phyloP scores from a whole-genome alignment of 2,888 invertebrate genomes.

The Tetrapedia diversipes region DNA sequence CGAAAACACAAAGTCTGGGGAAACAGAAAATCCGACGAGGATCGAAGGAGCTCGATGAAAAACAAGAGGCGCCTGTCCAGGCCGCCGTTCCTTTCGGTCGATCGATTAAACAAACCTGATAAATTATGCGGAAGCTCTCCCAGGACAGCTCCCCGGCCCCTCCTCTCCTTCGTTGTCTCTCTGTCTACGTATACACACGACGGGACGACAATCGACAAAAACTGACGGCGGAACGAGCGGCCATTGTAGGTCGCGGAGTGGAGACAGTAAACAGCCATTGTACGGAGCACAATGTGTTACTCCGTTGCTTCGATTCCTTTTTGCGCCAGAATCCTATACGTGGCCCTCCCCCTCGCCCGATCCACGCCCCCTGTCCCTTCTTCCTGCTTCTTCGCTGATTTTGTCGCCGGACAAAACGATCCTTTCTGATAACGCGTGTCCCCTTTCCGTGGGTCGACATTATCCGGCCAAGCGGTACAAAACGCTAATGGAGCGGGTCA shows the following conservation, averaged over 20 bases:
- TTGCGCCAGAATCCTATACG: slow-evolving; percentile 65
- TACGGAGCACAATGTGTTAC: slow-evolving; percentile 74
- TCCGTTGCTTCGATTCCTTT: slow-evolving; percentile 76
- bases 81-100: slow-evolving; percentile 56
- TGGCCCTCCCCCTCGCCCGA: slow-evolving; percentile 53
- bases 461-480: slow-evolving; percentile 28
- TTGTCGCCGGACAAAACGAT: slow-evolving; percentile 53
- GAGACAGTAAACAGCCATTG: slow-evolving; percentile 82
- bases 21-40: neutral
- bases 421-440: slow-evolving; percentile 48
- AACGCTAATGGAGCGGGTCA: slow-evolving; percentile 20
- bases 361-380: slow-evolving; percentile 14
- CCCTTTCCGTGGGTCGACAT: slow-evolving; percentile 4
- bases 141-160: slow-evolving; percentile 44
- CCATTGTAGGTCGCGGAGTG: slow-evolving; percentile 77
- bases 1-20: neutral
- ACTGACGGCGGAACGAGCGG: slow-evolving; percentile 78
- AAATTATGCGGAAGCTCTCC: slow-evolving; percentile 76
- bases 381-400: slow-evolving; percentile 26
- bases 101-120: slow-evolving; percentile 79
- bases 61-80: slow-evolving; percentile 17
- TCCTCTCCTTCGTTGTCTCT: slow-evolving; percentile 34
- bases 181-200: slow-evolving; percentile 59
- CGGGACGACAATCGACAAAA: slow-evolving; percentile 77
- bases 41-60: slow-evolving; percentile 39